Conservation (phyloP, 2,888 invertebrate species). For the Drepana falcataria region DNA sequence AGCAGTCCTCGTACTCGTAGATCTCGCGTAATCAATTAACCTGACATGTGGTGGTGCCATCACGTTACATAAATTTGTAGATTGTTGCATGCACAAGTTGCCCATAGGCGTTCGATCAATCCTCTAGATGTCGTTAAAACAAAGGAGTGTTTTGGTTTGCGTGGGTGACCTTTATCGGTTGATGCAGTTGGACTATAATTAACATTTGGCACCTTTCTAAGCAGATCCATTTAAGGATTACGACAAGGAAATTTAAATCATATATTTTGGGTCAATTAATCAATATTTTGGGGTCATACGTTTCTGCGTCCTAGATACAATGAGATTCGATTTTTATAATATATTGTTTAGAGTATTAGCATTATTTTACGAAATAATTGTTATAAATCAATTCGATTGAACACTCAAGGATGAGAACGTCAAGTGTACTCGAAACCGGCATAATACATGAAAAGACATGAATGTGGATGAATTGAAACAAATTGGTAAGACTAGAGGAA, state of each 20-base stretch:
- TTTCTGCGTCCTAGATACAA: too few species aligned
- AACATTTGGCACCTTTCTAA: conserved; percentile 15
- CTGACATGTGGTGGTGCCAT: conserved; percentile 22
- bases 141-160: conserved; percentile 9
- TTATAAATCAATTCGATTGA: too few species aligned
- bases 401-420: too few species aligned
- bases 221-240: conserved; percentile 9
- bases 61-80: conserved; percentile 10
- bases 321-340: too few species aligned
- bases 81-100: background rate
- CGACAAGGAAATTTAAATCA: conserved; percentile 11
- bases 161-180: conserved; percentile 9
- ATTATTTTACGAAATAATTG: too few species aligned
- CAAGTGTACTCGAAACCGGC: too few species aligned
- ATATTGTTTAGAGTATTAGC: too few species aligned
- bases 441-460: too few species aligned
- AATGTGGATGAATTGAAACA: too few species aligned
- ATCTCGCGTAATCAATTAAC: conserved; percentile 4
- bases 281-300: conserved; percentile 7
- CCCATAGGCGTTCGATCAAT: conserved; percentile 15
- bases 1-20: background rate
- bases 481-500: too few species aligned
- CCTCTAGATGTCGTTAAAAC: conserved; percentile 12
- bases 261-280: conserved; percentile 41
- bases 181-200: conserved; percentile 14